Evolutionary conservation across 2,797 vertebrate species (phyloP), one percentile per base, ranked within the genome.

Genomic region (Anas bahamensis): DNA sequence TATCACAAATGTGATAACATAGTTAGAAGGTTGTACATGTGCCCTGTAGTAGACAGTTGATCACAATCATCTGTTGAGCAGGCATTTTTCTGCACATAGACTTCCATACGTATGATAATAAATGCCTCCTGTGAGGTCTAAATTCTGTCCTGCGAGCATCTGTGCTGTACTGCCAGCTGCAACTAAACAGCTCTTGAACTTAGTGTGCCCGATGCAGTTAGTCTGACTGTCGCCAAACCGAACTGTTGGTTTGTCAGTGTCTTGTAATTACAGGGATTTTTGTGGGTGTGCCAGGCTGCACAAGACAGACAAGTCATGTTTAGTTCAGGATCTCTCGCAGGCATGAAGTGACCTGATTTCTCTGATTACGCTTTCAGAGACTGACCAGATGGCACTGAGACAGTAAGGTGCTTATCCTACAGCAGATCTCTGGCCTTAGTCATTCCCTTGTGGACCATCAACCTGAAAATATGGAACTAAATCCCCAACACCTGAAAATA

Each of bases 381-480:
- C 93, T 89, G 75, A 90, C 95, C 98, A 98, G 98, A 98, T 98
- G 98, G 98, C 82, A 94, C 2, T 74, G 68, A 15, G 35, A 74
- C n/a, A 24, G 84, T 98, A 98, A 98, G 97, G 98, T 96, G 98
- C 98, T 98, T 98, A 98, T 94, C 79, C 73, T 86, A 60, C 23
- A 74, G 95, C 98, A 98, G 98, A 98, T 98, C 97, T 97, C 98
- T 97, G 96, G 50, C 98, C 97, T 98, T 98, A 97, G 96, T 94
- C 74, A 39, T 28, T 88, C 74, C 39, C 44, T 71, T 19, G 13
- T 15, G 46, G 63, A 87, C 26, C 46, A 76, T 57, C 77, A 91
- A 59, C 50, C 55, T 66, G 64, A 74, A 92, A 83, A 66, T 5
- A 6, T 35, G 74, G 66, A 77, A 87, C 56, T 92, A 86, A 90